Percentiles rank a stretch among this genome's conserved stretches.
Evolutionary conservation across 2,888 invertebrate genomes (phyloP).

Genomic region (Rotaria magnacalcarata): DNA sequence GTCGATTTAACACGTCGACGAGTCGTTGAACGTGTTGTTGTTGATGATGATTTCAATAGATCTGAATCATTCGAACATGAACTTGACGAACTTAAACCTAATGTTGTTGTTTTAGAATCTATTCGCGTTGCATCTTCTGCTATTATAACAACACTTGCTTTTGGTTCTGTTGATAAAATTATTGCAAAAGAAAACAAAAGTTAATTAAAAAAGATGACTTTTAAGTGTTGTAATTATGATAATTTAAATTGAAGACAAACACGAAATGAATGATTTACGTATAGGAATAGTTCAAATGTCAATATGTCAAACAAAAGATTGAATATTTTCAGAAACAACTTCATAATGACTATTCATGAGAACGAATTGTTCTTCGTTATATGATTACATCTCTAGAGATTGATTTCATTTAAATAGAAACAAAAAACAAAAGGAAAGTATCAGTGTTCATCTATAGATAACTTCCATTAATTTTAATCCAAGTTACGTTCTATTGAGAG

Average conservation of each 20-base stretch:
- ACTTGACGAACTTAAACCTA: neutral
- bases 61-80: neutral
- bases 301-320: no score
- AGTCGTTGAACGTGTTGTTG: neutral
- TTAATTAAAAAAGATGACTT: neutral
- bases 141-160: constrained; percentile 33
- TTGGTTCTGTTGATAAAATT: neutral
- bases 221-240: neutral
- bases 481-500: no score
- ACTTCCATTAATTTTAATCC: no score
- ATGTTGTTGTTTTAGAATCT: constrained; percentile 25
- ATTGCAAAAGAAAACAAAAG: neutral
- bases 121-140: constrained; percentile 25
- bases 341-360: neutral
- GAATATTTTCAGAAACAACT: neutral
- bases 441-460: no score
- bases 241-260: neutral
- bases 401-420: no score
- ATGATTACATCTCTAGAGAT: neutral
- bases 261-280: no score
- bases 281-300: no score
- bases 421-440: no score
- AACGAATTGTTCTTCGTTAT: neutral
- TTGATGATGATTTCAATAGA: neutral
- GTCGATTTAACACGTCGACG: constrained; percentile 1